Evolutionary conservation across 2,113 vertebrate genomes (phyloP).

Genomic region (Megaceryle maxima): DNA sequence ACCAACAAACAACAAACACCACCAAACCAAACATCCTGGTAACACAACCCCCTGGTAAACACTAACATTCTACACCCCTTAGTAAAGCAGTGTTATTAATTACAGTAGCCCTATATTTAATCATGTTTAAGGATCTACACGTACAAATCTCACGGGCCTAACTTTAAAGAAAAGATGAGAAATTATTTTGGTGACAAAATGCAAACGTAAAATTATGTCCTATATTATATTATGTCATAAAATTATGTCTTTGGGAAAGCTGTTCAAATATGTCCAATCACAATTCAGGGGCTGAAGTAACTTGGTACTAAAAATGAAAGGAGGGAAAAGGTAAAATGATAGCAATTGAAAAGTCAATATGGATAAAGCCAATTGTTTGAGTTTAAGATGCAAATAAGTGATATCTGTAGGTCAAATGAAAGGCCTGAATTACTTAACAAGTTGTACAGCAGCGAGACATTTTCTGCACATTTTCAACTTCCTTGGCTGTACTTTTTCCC

Average conservation of each 20-base stretch:
- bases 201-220: neutral
- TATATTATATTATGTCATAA: too few species aligned
- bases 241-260: neutral
- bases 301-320: neutral
- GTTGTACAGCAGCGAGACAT: neutral
- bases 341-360: neutral
- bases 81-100: neutral
- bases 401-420: neutral
- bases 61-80: neutral
- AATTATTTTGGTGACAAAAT: neutral
- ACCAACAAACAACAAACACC: too few species aligned
- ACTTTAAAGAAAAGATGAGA: neutral
- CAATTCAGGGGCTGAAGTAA: neutral
- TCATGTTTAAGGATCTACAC: neutral
- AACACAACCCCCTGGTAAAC: neutral
- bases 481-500: neutral
- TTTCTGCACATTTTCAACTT: neutral
- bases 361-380: neutral
- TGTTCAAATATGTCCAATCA: neutral
- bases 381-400: neutral
- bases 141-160: neutral
- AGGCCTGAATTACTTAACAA: neutral
- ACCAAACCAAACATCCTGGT: neutral
- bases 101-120: neutral
- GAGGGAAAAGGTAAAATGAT: neutral